Evolutionary conservation across 30 jellyfish, hydroid and myxozoan species (phyloP).

Genomic region (Hydractinia echinata): DNA sequence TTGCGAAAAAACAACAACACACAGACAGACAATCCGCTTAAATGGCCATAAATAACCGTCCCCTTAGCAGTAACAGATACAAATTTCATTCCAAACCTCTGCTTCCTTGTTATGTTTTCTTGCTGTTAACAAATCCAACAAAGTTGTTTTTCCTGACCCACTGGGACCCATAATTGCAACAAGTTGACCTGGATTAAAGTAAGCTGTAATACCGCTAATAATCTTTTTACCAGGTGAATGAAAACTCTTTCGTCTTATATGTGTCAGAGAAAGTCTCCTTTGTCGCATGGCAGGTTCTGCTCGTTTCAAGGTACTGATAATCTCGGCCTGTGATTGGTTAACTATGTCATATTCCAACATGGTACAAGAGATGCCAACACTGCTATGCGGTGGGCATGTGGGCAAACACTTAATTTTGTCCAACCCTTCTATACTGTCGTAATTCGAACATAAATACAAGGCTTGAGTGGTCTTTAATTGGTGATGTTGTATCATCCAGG

Average conservation of each 20-base stretch:
- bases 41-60: too few species aligned
- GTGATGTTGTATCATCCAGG: slow-evolving; percentile 38
- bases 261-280: neutral
- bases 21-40: too few species aligned
- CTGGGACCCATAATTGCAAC: slow-evolving; percentile 95
- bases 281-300: slow-evolving; percentile 12
- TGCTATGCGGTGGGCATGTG: slow-evolving; percentile 29
- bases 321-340: neutral
- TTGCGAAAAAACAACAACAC: too few species aligned
- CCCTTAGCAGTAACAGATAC: too few species aligned
- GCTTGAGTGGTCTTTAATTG: slow-evolving; percentile 29
- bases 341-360: slow-evolving; percentile 15
- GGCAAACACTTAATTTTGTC: slow-evolving; percentile 18
- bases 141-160: slow-evolving; percentile 90
- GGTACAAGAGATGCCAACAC: slow-evolving; percentile 24
- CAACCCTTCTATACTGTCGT: neutral
- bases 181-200: slow-evolving; percentile 92
- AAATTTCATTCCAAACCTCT: slow-evolving; percentile 33
- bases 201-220: slow-evolving; percentile 47
- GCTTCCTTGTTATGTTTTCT: slow-evolving; percentile 45
- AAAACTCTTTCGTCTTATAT: neutral
- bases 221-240: neutral
- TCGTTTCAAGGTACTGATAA: neutral
- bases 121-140: slow-evolving; percentile 76
- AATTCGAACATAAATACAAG: slow-evolving; percentile 11